A percentile compares a stretch with the other conserved stretches of the same genome.
These are phyloP conservation scores for Choristoneura rosaceana DNA, from an alignment of 2,888 invertebrate species.

Conservation along the genomic window DNA sequence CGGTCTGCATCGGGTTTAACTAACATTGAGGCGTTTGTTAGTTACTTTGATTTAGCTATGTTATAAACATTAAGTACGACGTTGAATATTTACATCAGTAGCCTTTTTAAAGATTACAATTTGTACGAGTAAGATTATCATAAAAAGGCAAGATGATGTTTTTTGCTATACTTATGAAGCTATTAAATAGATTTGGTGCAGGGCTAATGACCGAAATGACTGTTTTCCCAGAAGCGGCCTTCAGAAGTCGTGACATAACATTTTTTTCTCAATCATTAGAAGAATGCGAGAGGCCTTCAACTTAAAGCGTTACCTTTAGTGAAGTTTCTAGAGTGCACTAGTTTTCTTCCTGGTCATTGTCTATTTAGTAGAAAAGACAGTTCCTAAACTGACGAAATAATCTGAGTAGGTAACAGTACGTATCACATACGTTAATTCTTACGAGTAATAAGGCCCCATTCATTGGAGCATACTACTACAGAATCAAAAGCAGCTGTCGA, in stretches of 20 bases:
- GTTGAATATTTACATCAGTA: neutral
- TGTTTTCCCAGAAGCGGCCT: conserved; percentile 15
- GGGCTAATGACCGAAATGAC: conserved; percentile 10
- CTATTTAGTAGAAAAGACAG: neutral
- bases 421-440: too few species aligned
- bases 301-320: neutral
- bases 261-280: conserved; percentile 16
- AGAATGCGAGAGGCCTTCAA: conserved; percentile 21
- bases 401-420: too few species aligned
- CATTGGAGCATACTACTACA: too few species aligned
- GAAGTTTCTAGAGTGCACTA: neutral
- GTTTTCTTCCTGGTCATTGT: neutral
- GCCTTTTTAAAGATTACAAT: neutral
- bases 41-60: neutral
- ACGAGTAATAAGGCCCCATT: too few species aligned
- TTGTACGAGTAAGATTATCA: neutral
- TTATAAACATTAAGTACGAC: neutral
- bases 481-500: too few species aligned
- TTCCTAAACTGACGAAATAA: neutral
- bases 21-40: neutral
- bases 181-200: neutral
- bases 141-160: neutral
- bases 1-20: neutral
- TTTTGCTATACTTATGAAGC: neutral
- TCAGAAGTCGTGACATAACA: conserved; percentile 30